A percentile compares a stretch with the other conserved stretches of the same genome.
These are phyloP conservation scores for Mizuhopecten yessoensis DNA, from an alignment of 1,140 invertebrate species.

Conservation along the genomic window DNA sequence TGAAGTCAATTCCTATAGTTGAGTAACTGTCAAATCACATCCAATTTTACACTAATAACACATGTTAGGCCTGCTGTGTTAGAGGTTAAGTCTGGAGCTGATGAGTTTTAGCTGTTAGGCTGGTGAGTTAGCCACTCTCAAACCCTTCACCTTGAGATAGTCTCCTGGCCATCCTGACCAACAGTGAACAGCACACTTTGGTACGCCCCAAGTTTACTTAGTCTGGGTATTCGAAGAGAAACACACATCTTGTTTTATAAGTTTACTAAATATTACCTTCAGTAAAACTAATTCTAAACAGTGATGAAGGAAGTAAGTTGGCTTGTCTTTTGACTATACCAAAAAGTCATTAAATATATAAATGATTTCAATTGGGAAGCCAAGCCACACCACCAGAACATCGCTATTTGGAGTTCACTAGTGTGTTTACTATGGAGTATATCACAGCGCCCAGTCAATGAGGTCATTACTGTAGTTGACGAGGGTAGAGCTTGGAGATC, in stretches of 20 bases:
- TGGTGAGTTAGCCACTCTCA: background rate
- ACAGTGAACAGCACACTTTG: background rate
- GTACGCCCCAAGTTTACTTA: background rate
- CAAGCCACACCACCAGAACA: too few species aligned
- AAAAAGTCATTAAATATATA: too few species aligned
- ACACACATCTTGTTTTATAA: background rate
- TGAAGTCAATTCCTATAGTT: background rate
- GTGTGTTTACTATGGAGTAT: too few species aligned
- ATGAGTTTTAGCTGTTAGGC: background rate
- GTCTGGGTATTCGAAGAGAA: background rate
- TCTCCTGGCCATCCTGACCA: background rate
- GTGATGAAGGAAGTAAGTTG: too few species aligned
- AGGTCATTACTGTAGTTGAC: too few species aligned
- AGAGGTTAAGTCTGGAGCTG: background rate
- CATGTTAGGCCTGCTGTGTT: background rate
- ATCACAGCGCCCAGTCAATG: too few species aligned
- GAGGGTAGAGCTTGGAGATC: too few species aligned
- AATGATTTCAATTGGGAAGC: too few species aligned
- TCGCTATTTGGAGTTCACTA: too few species aligned
- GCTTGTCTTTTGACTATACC: too few species aligned
- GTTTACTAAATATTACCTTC: background rate
- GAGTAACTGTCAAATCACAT: background rate
- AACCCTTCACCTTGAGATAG: constrained; percentile 5
- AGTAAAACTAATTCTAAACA: background rate
- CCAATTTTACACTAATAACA: background rate